Evolutionary conservation across 2,113 vertebrate genomes (phyloP), one percentile per base, ranked within the genome.

Genomic region (Fulica atra): DNA sequence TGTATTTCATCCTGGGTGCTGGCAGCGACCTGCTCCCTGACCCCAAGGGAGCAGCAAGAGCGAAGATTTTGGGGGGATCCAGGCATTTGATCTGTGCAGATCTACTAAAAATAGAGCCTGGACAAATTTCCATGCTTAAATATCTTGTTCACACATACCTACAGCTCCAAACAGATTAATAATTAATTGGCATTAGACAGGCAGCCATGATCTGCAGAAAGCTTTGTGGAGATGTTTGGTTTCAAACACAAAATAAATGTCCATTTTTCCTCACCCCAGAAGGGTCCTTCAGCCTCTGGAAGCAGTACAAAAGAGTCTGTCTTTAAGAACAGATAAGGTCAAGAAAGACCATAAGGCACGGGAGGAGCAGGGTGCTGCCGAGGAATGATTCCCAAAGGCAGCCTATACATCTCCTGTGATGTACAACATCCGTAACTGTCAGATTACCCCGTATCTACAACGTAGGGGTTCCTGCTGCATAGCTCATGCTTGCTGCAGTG

Each of bases 31-130:
- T 0, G 0, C 9, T 56, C 35, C 15, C 18, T 3, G 3, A 13
- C 7, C 33, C 15, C 0, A 0, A 85, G 25, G 9, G 9, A 88
- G 26, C 9, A 63, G 24, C 1, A 2, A 68, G 24, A 26, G 16
- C 57, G 21, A 86, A 63, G 50, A 33, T 77, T 77, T 74, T 50
- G 23, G 2, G 14, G 18, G 2, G 0, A 79, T 13, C 15, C 50
- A 89, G n/a, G 12, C 11, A 66, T 33, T 44, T 26, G 11, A 3
- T 76, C 40, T 61, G 7, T 11, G 16, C 9, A 76, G 33, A 72
- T 17, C 61, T 59, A 29, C 53, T 72, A 50, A 85, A 96, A 85
- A n/a, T 40, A 53, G 31, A 89, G 8, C 8, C 53, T 2, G 5
- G 38, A 23, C 53, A 72, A 76, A 77, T 59, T 65, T 89, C 66